These are phyloP conservation scores for Pogonocichla stellata DNA, from an alignment of 2,113 vertebrate species.

Conservation along the genomic window DNA sequence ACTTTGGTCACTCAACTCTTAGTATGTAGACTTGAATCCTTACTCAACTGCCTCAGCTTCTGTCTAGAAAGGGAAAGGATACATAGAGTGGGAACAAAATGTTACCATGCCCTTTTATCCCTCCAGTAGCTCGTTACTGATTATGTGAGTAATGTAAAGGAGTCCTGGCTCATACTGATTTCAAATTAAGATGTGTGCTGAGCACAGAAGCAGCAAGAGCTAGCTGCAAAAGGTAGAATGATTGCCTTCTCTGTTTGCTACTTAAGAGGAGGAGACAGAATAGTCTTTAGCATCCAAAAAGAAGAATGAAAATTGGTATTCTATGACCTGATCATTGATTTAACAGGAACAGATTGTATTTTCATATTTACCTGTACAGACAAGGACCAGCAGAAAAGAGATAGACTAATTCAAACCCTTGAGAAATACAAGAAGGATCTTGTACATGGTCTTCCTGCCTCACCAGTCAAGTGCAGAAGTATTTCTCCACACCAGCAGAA, in stretches of 20 bases:
- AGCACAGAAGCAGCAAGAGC: background rate
- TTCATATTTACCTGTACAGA: conserved; percentile 22
- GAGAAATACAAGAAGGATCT: conserved; percentile 32
- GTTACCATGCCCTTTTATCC: background rate
- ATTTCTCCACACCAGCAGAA: conserved; percentile 35
- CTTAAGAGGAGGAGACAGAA: background rate
- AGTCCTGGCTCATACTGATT: background rate
- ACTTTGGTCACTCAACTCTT: background rate
- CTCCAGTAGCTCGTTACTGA: background rate
- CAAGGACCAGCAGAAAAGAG: conserved; percentile 64
- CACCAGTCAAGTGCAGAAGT: background rate
- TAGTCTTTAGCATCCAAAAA: background rate
- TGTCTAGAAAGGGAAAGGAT: background rate
- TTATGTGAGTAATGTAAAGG: background rate
- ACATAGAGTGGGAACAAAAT: background rate
- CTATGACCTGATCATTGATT: background rate
- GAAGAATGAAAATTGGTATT: background rate
- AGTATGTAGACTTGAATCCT: background rate
- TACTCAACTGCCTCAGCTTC: background rate
- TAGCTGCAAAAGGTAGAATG: background rate
- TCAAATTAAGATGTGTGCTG: background rate
- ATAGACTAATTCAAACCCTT: conserved; percentile 43
- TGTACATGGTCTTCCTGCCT: background rate
- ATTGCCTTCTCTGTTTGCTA: background rate
- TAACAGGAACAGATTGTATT: background rate